Conservation (phyloP, 64 coral and sea anemone genomes). For the Platygyra sinensis region DNA sequence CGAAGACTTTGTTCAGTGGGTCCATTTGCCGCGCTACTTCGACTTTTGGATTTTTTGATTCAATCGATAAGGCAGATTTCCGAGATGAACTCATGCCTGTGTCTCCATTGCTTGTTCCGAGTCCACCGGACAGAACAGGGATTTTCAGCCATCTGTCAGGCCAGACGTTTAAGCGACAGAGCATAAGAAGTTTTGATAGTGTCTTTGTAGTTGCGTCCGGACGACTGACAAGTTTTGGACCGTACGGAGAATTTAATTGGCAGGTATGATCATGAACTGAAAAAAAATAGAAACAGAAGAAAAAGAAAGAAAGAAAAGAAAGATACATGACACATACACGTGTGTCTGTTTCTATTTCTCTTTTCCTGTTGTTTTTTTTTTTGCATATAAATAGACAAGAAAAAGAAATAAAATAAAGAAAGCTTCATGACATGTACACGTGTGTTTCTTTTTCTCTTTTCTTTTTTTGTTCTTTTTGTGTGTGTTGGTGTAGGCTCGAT, state of each 20-base stretch:
- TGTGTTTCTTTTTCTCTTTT: no score
- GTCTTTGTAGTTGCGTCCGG: constrained; percentile 80
- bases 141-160: constrained; percentile 89
- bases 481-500: no score
- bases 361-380: no score
- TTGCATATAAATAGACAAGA: no score
- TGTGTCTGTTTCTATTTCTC: no score
- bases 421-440: no score
- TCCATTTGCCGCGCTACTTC: constrained; percentile 65
- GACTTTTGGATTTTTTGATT: constrained; percentile 62
- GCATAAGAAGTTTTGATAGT: constrained; percentile 70
- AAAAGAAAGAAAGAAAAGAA: no score
- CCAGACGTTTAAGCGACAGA: constrained; percentile 42
- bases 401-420: no score
- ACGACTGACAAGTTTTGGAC: constrained; percentile 76
- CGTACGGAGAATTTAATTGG: constrained; percentile 91
- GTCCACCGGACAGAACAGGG: constrained; percentile 75
- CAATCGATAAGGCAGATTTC: constrained; percentile 25
- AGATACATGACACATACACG: no score
- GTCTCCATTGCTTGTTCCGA: constrained; percentile 71
- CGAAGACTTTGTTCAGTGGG: constrained; percentile 59
- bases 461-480: no score
- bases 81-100: constrained; percentile 59
- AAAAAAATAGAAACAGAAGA: no score
- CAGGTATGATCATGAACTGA: constrained; percentile 58